These are phyloP conservation scores for Eurypyga helias DNA, from an alignment of 2,113 vertebrate genomes.

Conservation along the genomic window DNA sequence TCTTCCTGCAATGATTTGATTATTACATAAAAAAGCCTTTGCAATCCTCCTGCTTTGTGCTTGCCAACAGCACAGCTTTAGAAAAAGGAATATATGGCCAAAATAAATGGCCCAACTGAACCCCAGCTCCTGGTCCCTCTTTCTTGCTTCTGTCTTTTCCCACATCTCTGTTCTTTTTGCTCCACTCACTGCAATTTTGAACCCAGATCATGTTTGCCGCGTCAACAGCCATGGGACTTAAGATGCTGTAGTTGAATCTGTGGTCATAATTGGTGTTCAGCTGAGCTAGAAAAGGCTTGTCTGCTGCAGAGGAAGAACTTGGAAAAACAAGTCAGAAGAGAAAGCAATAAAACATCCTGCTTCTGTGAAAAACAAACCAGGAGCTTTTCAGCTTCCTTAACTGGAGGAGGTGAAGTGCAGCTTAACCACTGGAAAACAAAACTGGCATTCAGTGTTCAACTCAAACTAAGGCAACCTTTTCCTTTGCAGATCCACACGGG, in stretches of 20 bases:
- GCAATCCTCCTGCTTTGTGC: background rate
- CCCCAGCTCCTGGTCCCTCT: background rate
- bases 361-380: background rate
- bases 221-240: background rate
- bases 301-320: background rate
- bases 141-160: background rate
- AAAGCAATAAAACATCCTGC: background rate
- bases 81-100: background rate
- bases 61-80: background rate
- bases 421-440: background rate
- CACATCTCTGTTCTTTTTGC: background rate
- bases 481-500: conserved; percentile 51
- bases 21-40: background rate
- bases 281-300: background rate
- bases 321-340: background rate
- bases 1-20: background rate
- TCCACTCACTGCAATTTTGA: background rate
- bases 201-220: background rate
- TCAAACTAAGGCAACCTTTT: background rate
- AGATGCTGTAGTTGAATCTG: background rate
- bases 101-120: background rate
- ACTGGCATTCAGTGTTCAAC: background rate
- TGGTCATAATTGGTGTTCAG: background rate
- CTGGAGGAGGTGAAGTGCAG: background rate
- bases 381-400: background rate